Evolutionary conservation across 2,797 vertebrate species (phyloP).

Genomic region (Pantherophis alleghaniensis): DNA sequence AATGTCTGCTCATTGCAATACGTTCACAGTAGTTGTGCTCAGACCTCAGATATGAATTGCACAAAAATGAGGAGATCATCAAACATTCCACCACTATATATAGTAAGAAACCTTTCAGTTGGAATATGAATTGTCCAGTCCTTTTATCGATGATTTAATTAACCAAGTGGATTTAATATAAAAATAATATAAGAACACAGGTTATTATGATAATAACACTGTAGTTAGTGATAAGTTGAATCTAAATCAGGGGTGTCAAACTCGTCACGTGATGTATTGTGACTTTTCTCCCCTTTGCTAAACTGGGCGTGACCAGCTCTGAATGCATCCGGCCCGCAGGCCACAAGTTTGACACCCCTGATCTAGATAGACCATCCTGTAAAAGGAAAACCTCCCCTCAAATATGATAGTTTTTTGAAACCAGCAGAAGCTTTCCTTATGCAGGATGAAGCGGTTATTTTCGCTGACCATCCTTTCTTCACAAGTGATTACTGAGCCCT

Average conservation of each 20-base stretch:
- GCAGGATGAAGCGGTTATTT: not conserved
- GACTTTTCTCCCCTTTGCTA: not conserved
- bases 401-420: not conserved
- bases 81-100: not conserved
- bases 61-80: slow-evolving; percentile 38
- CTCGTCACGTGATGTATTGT: not conserved
- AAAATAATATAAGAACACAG: not conserved
- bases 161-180: not conserved
- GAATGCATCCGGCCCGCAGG: rapidly evolving
- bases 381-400: not conserved
- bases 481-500: not conserved
- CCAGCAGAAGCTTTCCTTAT: not conserved
- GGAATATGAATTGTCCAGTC: slow-evolving; percentile 17
- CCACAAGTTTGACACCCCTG: not conserved
- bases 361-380: not conserved
- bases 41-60: slow-evolving; percentile 40
- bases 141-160: not conserved
- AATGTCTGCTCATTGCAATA: slow-evolving; percentile 39
- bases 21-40: slow-evolving; percentile 36
- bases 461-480: not conserved
- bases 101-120: slow-evolving; percentile 37
- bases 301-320: not conserved
- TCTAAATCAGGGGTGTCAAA: not conserved
- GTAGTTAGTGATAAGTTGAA: not conserved
- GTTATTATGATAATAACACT: not conserved